Conservation (phyloP, 2,888 invertebrate species). For the Bombylius discolor region DNA sequence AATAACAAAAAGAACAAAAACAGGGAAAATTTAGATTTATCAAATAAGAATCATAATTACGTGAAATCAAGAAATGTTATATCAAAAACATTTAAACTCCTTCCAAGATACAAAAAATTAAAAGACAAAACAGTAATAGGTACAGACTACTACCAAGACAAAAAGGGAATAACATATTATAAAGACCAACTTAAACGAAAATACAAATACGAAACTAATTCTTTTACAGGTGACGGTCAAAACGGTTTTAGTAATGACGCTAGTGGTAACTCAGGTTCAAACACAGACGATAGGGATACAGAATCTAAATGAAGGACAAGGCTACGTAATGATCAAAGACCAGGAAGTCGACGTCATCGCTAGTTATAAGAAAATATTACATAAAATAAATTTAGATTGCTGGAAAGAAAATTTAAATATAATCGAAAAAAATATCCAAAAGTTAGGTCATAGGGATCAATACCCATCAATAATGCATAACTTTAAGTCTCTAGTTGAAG, state of each 20-base stretch:
- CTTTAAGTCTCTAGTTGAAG: neutral
- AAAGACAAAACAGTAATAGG: too few relatives aligned
- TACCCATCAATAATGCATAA: constrained; percentile 2
- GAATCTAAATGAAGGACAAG: constrained; percentile 1
- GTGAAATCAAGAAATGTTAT: too few relatives aligned
- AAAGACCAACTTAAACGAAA: too few relatives aligned
- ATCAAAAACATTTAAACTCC: rapidly evolving
- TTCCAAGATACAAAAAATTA: too few relatives aligned
- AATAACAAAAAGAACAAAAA: too few relatives aligned
- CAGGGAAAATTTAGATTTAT: too few relatives aligned
- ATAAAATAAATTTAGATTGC: neutral
- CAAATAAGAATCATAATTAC: too few relatives aligned
- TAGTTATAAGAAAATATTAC: constrained; percentile 2
- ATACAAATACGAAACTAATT: too few relatives aligned
- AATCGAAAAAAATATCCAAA: constrained; percentile 1
- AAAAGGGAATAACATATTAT: too few relatives aligned
- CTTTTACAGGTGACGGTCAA: neutral
- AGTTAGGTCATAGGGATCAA: neutral
- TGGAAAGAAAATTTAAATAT: constrained; percentile 1
- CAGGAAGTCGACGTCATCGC: neutral
- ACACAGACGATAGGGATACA: neutral
- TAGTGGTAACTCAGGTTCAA: too few relatives aligned
- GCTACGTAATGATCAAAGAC: constrained; percentile 2
- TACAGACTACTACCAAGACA: too few relatives aligned
- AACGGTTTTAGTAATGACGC: too few relatives aligned